These are phyloP conservation scores for Heliconius hortense DNA, from an alignment of 2,888 invertebrate species.

Conservation along the genomic window DNA sequence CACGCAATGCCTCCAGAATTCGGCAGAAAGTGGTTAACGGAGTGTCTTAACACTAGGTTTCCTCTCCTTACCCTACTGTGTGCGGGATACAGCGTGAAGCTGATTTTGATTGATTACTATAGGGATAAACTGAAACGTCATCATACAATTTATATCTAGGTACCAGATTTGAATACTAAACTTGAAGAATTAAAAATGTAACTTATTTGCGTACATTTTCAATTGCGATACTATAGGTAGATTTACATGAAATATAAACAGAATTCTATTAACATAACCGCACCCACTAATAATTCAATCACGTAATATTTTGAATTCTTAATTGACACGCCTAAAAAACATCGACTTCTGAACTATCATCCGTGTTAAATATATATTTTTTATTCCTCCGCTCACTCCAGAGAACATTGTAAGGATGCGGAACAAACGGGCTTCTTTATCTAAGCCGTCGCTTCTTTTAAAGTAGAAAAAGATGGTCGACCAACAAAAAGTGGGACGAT, in stretches of 20 bases:
- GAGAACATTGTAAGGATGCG: slow-evolving; percentile 46
- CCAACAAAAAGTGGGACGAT: slow-evolving; percentile 71
- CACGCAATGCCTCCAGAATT: too few species aligned
- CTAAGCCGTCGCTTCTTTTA: slow-evolving; percentile 60
- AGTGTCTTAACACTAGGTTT: too few species aligned
- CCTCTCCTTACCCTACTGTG: too few species aligned
- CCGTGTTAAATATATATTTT: slow-evolving; percentile 42
- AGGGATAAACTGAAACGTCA: too few species aligned
- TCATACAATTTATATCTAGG: too few species aligned
- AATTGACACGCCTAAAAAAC: slow-evolving; percentile 24
- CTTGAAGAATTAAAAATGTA: neutral
- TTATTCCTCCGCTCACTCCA: slow-evolving; percentile 30
- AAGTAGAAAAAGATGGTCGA: slow-evolving; percentile 63
- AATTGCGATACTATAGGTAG: neutral
- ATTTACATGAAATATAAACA: neutral
- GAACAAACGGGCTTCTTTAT: slow-evolving; percentile 54
- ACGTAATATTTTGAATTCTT: neutral
- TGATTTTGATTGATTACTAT: too few species aligned
- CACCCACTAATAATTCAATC: slow-evolving; percentile 1
- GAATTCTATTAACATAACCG: neutral
- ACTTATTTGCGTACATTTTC: neutral
- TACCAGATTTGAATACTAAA: neutral
- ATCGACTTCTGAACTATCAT: slow-evolving; percentile 27
- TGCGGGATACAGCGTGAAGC: too few species aligned
- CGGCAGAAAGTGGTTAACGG: too few species aligned